A percentile compares a stretch with the other conserved stretches of the same genome.
Conservation (phyloP, 2,113 vertebrate genomes). For the Lepus timidus region DNA sequence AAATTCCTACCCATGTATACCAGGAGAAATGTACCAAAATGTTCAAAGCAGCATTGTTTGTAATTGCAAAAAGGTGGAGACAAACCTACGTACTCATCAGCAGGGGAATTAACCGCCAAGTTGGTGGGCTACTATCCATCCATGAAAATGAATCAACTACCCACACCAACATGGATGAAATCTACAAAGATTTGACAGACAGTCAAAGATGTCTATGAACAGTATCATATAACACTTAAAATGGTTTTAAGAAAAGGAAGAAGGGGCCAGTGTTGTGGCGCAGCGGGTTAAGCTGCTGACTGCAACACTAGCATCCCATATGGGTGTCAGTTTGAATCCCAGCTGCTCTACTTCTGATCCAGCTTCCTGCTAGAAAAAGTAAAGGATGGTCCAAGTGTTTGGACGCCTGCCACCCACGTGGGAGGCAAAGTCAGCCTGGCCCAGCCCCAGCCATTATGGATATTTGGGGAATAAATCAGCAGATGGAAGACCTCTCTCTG, state of each 20-base stretch:
- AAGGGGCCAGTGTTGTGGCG: no score
- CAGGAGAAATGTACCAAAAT: slow-evolving; percentile 20
- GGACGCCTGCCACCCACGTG: no score
- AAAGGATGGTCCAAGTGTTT: no score
- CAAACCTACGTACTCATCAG: slow-evolving; percentile 23
- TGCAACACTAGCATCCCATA: no score
- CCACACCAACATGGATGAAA: slow-evolving; percentile 1
- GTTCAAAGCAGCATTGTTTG: slow-evolving; percentile 21
- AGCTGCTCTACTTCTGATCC: no score
- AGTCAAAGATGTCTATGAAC: slow-evolving; percentile 34
- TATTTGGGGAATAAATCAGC: no score
- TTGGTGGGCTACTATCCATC: not conserved
- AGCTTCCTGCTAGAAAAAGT: no score
- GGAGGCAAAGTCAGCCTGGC: no score
- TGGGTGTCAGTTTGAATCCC: no score
- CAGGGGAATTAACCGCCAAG: slow-evolving; percentile 33
- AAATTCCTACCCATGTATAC: slow-evolving; percentile 10
- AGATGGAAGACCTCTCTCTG: no score
- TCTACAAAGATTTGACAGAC: slow-evolving; percentile 39
- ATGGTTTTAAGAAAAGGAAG: not conserved
- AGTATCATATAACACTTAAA: not conserved
- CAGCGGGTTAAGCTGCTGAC: no score
- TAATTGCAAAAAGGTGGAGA: slow-evolving; percentile 23
- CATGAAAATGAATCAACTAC: slow-evolving; percentile 51
- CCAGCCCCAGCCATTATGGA: no score